Percentiles rank a stretch among this genome's conserved stretches.
phyloP scores from a whole-genome alignment of 2,113 vertebrate genomes.

The Stictonetta naevosa region DNA sequence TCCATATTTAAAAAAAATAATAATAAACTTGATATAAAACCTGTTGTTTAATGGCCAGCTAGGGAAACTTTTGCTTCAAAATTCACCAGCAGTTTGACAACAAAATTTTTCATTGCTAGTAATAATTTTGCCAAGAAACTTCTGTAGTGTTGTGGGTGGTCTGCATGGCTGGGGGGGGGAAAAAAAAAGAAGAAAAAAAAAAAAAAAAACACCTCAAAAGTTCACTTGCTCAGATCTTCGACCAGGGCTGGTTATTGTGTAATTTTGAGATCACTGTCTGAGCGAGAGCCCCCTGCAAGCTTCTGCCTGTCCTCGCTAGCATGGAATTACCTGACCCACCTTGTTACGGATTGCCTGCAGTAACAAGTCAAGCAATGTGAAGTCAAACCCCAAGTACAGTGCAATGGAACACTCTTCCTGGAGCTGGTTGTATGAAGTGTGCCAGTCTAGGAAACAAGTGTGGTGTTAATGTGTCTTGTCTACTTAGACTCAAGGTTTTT shows the following conservation, averaged over 20 bases:
- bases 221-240: background rate
- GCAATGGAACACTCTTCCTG: background rate
- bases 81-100: background rate
- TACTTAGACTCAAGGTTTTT: background rate
- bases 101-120: background rate
- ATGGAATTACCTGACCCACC: conserved; percentile 14
- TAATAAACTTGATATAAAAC: background rate
- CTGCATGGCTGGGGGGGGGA: background rate
- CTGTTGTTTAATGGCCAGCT: background rate
- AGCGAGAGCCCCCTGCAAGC: conserved; percentile 35
- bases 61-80: background rate
- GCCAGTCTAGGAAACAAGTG: background rate
- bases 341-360: conserved; percentile 20
- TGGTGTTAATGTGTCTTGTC: background rate
- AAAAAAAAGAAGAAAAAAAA: background rate
- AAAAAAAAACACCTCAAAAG: no score
- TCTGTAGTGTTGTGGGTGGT: conserved; percentile 5
- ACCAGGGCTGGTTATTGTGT: background rate
- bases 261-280: conserved; percentile 51
- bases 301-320: conserved; percentile 36
- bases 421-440: background rate
- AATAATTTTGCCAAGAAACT: background rate
- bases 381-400: background rate
- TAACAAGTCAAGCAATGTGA: conserved; percentile 40
- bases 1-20: no score